Evolutionary conservation across 2,888 invertebrate species (phyloP), one percentile per base, ranked within the genome.

Genomic region (Athrips mouffetella): DNA sequence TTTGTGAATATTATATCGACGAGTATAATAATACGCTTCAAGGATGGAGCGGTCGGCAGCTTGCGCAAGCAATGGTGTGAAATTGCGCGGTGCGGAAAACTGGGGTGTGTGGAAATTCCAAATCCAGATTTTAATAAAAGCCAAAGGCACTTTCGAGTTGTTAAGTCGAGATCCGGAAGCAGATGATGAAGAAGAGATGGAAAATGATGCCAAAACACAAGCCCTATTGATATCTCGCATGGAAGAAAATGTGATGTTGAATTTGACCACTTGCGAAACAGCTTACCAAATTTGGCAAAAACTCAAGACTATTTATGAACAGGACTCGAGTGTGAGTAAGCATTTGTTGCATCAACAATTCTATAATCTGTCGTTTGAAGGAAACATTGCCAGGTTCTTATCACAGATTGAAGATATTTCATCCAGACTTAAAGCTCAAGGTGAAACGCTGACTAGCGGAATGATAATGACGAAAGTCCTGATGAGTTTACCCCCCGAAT

Each of bases 401-500:
- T 25, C 25, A 6, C 25, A 25, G 8, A 25, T 25, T 25, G 25
- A 25, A 25, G 25, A 25, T 6, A 25, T 25, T n/a, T n/a, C n/a
- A n/a, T n/a, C n/a, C n/a, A n/a, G n/a, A n/a, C n/a, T n/a, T n/a
- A 25, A 25, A 25, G 25, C 25, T 25, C 25, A 25, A 25, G 25
- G 8, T 25, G 25, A 25, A 25, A 25, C 4, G 8, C 7, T 25
- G 8, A 6, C 25, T 25, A 7, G 8, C 4, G 8, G 25, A 4
- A 25, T 25, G 25, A 25, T 25, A 4, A 25, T 25, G 25, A 25
- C 25, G 4, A 25, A 25, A 25, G 25, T 25, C 5, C 7, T 25
- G 8, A 25, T 25, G 25, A 25, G 25, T 25, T 25, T 25, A 25
- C 25, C 62, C 6, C 60, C 59, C n/a, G 30, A 60, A 27, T 63